These are phyloP conservation scores for Subanguina moxae DNA, from an alignment of 1,140 invertebrate species.

Conservation along the genomic window DNA sequence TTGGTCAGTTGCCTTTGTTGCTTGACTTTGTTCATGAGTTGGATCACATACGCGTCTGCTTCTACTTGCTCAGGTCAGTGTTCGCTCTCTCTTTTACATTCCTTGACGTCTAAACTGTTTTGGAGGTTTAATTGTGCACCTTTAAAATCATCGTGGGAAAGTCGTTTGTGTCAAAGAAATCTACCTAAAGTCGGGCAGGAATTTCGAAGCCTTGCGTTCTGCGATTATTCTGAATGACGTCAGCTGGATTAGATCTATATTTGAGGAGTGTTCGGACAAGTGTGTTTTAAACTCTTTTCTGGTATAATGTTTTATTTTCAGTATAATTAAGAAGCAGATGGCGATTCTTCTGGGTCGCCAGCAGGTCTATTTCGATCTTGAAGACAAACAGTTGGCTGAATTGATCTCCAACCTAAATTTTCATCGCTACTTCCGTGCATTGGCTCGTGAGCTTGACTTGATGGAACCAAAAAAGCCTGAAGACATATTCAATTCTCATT, in stretches of 20 bases:
- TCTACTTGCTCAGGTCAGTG: too few relatives aligned
- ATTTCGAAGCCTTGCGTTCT: neutral
- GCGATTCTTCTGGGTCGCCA: conserved; percentile 94
- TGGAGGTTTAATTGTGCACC: too few relatives aligned
- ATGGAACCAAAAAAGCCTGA: too few relatives aligned
- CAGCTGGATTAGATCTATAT: neutral
- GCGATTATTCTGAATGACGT: neutral
- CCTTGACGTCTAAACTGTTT: too few relatives aligned
- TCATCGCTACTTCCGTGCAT: conserved; percentile 88
- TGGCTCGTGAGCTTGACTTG: conserved; percentile 59
- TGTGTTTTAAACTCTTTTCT: neutral
- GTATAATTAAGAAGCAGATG: conserved; percentile 82
- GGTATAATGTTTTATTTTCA: conserved; percentile 26
- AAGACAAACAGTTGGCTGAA: conserved; percentile 71
- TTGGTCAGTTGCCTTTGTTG: too few relatives aligned
- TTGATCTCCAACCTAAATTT: conserved; percentile 94
- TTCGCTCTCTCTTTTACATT: too few relatives aligned
- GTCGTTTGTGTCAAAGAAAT: neutral
- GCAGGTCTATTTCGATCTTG: conserved; percentile 78
- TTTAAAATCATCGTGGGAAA: too few relatives aligned
- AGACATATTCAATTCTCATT: too few relatives aligned
- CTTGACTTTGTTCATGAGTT: too few relatives aligned
- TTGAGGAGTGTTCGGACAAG: neutral
- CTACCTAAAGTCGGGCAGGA: neutral
- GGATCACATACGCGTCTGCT: too few relatives aligned